phyloP scores from a whole-genome alignment of 2,888 invertebrate species.

The Liopterus haemorrhoidalis region DNA sequence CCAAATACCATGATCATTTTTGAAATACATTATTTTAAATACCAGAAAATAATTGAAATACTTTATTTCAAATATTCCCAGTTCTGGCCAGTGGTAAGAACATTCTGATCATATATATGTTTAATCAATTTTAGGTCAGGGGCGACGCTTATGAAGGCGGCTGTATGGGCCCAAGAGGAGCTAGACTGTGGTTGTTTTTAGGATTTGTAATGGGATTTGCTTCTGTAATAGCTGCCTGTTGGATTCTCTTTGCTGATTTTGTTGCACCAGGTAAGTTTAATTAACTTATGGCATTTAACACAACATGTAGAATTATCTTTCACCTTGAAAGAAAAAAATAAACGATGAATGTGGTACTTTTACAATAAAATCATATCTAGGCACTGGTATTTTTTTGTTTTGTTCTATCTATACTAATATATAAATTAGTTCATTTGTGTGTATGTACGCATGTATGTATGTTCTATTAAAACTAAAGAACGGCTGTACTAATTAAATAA shows the following conservation, averaged over 20 bases:
- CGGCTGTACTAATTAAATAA: no score
- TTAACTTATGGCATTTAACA: slow-evolving; percentile 3
- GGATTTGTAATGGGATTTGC: slow-evolving; percentile 97
- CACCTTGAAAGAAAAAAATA: no score
- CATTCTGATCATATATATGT: neutral
- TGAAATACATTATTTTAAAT: no score
- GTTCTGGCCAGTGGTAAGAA: neutral
- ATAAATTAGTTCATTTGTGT: no score
- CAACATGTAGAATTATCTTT: slow-evolving; percentile 13
- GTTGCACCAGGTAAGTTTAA: slow-evolving; percentile 56
- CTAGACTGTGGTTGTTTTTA: slow-evolving; percentile 89
- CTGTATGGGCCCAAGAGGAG: slow-evolving; percentile 79
- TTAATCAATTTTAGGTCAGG: slow-evolving; percentile 51
- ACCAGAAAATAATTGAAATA: no score
- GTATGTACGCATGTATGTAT: no score
- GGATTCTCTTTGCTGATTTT: slow-evolving; percentile 91
- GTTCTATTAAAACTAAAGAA: no score
- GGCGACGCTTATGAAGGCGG: slow-evolving; percentile 80
- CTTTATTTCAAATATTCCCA: no score
- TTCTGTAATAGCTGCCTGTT: slow-evolving; percentile 89
- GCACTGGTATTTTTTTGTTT: no score
- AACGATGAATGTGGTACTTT: slow-evolving; percentile 6
- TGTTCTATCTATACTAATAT: no score
- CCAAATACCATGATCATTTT: no score
- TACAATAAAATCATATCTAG: neutral